Evolutionary conservation across 2,888 invertebrate species (phyloP).

Genomic region (Schizotus pectinicornis): DNA sequence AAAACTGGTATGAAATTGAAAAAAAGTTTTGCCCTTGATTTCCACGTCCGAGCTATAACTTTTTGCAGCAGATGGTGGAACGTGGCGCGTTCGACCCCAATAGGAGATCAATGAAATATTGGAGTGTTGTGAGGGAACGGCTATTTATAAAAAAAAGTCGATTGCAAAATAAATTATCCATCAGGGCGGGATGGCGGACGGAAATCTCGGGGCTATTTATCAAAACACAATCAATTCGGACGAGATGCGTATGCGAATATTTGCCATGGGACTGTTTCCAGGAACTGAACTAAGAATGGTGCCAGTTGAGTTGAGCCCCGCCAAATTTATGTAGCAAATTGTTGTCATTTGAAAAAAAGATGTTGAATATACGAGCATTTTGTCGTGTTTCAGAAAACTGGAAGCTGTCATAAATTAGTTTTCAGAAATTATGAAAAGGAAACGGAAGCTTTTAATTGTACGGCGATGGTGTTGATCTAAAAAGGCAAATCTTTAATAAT

Average conservation of each 20-base stretch:
- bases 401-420: too few relatives aligned
- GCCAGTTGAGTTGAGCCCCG: too few relatives aligned
- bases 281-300: too few relatives aligned
- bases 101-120: constrained; percentile 21
- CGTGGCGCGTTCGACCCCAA: constrained; percentile 15
- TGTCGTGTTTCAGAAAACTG: too few relatives aligned
- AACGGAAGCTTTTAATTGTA: too few relatives aligned
- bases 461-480: too few relatives aligned
- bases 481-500: too few relatives aligned
- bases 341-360: too few relatives aligned
- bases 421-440: too few relatives aligned
- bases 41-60: background rate
- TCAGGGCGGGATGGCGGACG: background rate
- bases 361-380: too few relatives aligned
- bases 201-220: background rate
- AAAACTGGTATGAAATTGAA: constrained; percentile 11
- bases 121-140: constrained; percentile 15
- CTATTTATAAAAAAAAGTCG: constrained; percentile 14
- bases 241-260: background rate
- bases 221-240: background rate
- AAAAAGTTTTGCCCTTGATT: constrained; percentile 15
- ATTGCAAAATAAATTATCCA: constrained; percentile 8
- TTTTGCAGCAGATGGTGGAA: background rate
- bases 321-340: too few relatives aligned
- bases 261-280: too few relatives aligned